phyloP scores from a whole-genome alignment of 1,140 invertebrate species.

The Drosophila miranda region DNA sequence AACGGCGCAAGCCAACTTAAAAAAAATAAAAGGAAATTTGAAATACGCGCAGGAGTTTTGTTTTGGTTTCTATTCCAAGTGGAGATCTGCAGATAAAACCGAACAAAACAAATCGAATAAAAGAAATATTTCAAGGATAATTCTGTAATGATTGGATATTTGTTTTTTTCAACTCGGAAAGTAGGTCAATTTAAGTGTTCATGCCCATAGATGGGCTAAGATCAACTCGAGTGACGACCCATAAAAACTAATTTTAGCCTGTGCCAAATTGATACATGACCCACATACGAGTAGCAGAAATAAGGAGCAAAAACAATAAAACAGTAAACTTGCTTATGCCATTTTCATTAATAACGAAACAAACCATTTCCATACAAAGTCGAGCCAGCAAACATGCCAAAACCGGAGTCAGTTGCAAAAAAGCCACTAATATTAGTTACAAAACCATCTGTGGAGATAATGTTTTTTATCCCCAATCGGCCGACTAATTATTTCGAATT shows the following conservation, averaged over 20 bases:
- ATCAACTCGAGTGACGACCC: neutral
- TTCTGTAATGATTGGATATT: constrained; percentile 38
- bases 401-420: constrained; percentile 26
- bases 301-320: constrained; percentile 17
- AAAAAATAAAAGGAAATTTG: constrained; percentile 1
- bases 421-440: constrained; percentile 51
- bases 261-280: constrained; percentile 3
- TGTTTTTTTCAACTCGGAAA: constrained; percentile 17
- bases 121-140: constrained; percentile 20
- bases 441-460: too few species aligned
- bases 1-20: constrained; percentile 52
- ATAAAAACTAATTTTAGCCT: neutral
- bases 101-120: neutral
- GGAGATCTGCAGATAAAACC: constrained; percentile 31
- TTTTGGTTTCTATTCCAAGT: constrained; percentile 1
- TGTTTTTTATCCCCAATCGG: too few species aligned
- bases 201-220: neutral
- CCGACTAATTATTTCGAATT: too few species aligned
- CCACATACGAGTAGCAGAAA: neutral
- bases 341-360: constrained; percentile 43
- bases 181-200: constrained; percentile 22
- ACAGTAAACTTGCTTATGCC: constrained; percentile 9
- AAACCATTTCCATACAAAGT: constrained; percentile 8
- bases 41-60: constrained; percentile 10
- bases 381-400: constrained; percentile 40